These are phyloP conservation scores for Polyergus mexicanus DNA, from an alignment of 1,140 invertebrate genomes.

Conservation along the genomic window DNA sequence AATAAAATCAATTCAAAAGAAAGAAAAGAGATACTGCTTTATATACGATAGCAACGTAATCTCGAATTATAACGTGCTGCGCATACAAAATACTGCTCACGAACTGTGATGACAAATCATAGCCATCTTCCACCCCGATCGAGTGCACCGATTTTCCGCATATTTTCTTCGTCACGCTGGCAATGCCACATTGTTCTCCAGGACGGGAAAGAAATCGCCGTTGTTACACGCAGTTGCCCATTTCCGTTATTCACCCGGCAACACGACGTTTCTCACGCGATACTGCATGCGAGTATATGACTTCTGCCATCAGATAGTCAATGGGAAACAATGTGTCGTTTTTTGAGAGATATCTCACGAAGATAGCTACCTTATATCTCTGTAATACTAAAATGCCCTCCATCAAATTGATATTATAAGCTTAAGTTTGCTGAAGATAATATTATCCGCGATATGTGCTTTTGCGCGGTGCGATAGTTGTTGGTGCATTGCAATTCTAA, in stretches of 20 bases:
- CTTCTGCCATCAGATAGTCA: constrained; percentile 65
- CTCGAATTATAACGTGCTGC: constrained; percentile 39
- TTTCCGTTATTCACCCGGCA: constrained; percentile 75
- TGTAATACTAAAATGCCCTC: constrained; percentile 30
- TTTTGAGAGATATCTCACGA: constrained; percentile 60
- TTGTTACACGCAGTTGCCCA: constrained; percentile 61
- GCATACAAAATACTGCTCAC: constrained; percentile 34
- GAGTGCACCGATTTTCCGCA: constrained; percentile 57
- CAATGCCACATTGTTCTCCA: constrained; percentile 65
- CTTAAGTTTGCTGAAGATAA: neutral
- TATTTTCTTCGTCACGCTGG: constrained; percentile 51
- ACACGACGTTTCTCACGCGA: constrained; percentile 69
- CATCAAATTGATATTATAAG: neutral
- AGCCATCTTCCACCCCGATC: constrained; percentile 55
- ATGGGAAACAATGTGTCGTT: constrained; percentile 71
- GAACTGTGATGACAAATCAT: constrained; percentile 35
- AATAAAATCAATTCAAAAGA: neutral
- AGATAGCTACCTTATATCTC: constrained; percentile 4
- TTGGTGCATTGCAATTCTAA: neutral
- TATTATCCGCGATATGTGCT: neutral
- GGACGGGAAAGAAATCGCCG: constrained; percentile 68
- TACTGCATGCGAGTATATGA: constrained; percentile 26
- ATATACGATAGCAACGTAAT: neutral
- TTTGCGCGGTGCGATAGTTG: neutral
- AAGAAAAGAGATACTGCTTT: neutral